Evolutionary conservation across 2,113 vertebrate genomes (phyloP).

Genomic region (Rhegmatorhina hoffmannsi): DNA sequence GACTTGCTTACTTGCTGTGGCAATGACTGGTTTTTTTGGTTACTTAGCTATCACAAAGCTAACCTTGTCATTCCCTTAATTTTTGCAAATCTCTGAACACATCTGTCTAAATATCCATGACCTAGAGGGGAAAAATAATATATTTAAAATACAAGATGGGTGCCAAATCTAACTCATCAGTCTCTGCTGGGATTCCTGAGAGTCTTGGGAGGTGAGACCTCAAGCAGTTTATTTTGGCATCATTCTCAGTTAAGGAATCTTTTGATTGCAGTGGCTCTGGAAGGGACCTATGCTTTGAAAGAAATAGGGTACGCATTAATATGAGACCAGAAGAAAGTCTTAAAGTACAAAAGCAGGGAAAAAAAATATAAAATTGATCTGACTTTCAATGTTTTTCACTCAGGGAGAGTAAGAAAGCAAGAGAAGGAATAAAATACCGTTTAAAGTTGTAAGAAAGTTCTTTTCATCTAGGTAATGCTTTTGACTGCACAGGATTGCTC

Average conservation of each 20-base stretch:
- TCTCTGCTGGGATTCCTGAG: constrained; percentile 46
- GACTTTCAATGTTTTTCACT: neutral
- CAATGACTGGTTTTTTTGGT: neutral
- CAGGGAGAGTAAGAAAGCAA: neutral
- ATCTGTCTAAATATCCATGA: constrained; percentile 65
- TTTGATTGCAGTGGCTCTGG: constrained; percentile 25
- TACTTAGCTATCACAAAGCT: neutral
- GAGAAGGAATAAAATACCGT: neutral
- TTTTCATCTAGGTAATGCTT: neutral
- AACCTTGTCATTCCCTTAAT: constrained; percentile 19
- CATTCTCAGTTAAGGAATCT: constrained; percentile 12
- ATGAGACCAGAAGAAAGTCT: neutral
- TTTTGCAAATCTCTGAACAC: constrained; percentile 28
- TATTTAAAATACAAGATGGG: constrained; percentile 5
- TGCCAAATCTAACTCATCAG: constrained; percentile 67
- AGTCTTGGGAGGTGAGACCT: constrained; percentile 52
- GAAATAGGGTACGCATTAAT: neutral
- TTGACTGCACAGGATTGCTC: neutral
- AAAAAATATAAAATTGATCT: neutral
- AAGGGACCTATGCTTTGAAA: neutral
- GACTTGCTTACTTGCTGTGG: neutral
- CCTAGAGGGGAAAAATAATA: constrained; percentile 43
- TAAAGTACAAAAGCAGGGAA: neutral
- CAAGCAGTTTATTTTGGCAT: constrained; percentile 63
- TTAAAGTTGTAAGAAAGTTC: neutral